phyloP scores from a whole-genome alignment of 2,797 vertebrate species.

The Bovichtus variegatus region DNA sequence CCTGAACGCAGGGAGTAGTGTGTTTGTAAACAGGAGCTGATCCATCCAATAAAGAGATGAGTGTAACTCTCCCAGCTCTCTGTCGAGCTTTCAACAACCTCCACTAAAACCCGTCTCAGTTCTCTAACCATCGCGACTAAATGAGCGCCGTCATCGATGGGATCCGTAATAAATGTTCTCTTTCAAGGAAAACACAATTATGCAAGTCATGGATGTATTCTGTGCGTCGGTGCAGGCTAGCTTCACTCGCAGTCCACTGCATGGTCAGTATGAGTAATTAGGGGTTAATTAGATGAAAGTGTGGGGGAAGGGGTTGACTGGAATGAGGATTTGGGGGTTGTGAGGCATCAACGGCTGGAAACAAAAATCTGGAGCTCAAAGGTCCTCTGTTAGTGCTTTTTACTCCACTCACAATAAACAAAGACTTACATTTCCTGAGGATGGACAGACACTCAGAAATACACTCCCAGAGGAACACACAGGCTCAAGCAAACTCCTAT shows the following conservation, averaged over 20 bases:
- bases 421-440: slow-evolving; percentile 66
- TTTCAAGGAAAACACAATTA: slow-evolving; percentile 3
- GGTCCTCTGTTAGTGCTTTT: slow-evolving; percentile 57
- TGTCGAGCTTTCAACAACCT: slow-evolving; percentile 10
- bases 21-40: slow-evolving; percentile 36
- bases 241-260: slow-evolving; percentile 60
- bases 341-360: slow-evolving; percentile 62
- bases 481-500: slow-evolving; percentile 11
- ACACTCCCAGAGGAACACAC: slow-evolving; percentile 2
- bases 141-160: not conserved
- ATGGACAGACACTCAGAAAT: slow-evolving; percentile 47
- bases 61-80: not conserved
- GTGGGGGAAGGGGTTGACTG: slow-evolving; percentile 76
- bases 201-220: slow-evolving; percentile 42
- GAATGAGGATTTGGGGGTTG: slow-evolving; percentile 81
- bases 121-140: not conserved
- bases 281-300: slow-evolving; percentile 85
- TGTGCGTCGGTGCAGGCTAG: slow-evolving; percentile 23
- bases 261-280: slow-evolving; percentile 81
- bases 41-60: slow-evolving; percentile 43
- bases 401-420: slow-evolving; percentile 72
- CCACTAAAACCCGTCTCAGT: slow-evolving; percentile 18
- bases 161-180: not conserved
- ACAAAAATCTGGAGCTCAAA: slow-evolving; percentile 61
- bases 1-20: slow-evolving; percentile 1